Evolutionary conservation across 2,113 vertebrate species (phyloP).

Genomic region (Salminus brasiliensis): DNA sequence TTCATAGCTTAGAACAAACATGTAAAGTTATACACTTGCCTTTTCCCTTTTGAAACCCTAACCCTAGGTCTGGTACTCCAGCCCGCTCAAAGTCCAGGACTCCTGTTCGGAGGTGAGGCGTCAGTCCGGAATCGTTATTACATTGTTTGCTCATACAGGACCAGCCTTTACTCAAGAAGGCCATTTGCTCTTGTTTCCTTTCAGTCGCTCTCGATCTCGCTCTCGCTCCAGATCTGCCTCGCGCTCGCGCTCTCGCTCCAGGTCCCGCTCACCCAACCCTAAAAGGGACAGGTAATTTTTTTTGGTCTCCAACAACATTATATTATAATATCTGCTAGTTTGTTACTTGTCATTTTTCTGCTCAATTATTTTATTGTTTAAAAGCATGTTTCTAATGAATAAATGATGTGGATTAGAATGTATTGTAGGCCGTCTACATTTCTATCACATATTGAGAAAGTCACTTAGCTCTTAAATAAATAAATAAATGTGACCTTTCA

Average conservation of each 20-base stretch:
- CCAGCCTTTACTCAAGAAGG: not conserved
- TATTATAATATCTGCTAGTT: not conserved
- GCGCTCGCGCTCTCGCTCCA: constrained; percentile 42
- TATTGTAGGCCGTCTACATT: not conserved
- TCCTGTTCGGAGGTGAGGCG: constrained; percentile 58
- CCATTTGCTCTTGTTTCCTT: not conserved
- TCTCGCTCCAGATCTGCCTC: constrained; percentile 64
- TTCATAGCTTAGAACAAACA: too few species aligned
- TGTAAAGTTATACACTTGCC: too few species aligned
- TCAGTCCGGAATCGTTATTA: not conserved
- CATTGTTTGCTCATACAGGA: not conserved
- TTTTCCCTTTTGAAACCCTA: not conserved
- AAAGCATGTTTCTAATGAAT: constrained; percentile 1
- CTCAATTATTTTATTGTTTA: not conserved
- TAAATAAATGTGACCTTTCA: too few species aligned
- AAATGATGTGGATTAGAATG: not conserved
- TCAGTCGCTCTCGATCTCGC: constrained; percentile 62
- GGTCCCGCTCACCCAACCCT: constrained; percentile 68
- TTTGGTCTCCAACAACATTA: not conserved
- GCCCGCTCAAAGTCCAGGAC: constrained; percentile 75
- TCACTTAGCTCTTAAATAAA: too few species aligned
- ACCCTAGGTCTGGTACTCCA: constrained; percentile 74
- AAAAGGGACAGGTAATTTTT: constrained; percentile 72
- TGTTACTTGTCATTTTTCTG: not conserved
- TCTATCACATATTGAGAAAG: not conserved